Evolutionary conservation across 2,797 vertebrate species (phyloP).

Genomic region (Smutsia temminckii): DNA sequence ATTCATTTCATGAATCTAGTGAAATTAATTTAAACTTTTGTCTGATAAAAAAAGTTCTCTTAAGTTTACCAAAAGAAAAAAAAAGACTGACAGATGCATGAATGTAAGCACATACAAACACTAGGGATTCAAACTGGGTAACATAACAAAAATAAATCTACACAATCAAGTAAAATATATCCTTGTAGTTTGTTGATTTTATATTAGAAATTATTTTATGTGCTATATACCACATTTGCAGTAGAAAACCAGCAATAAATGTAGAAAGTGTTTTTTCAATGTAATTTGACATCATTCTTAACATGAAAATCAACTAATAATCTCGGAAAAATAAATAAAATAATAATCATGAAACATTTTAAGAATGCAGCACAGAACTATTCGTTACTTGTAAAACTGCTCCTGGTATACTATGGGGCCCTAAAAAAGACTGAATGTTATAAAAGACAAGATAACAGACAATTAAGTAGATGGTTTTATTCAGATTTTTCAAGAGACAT

Average conservation of each 20-base stretch:
- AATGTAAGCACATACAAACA: neutral
- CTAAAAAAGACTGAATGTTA: neutral
- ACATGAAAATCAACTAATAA: neutral
- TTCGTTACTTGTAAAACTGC: neutral
- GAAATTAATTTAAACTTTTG: neutral
- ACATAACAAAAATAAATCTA: neutral
- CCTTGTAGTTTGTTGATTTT: neutral
- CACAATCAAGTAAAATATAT: neutral
- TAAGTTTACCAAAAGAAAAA: neutral
- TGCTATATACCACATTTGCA: neutral
- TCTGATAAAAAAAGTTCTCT: neutral
- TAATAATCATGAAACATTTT: neutral
- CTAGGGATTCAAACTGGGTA: neutral
- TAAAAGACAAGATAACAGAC: neutral
- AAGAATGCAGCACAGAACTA: neutral
- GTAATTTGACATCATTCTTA: neutral
- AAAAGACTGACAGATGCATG: neutral
- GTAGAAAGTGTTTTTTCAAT: neutral
- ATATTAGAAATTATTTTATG: neutral
- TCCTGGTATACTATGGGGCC: neutral
- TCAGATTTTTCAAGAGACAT: neutral
- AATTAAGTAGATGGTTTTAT: neutral
- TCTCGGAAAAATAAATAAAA: neutral
- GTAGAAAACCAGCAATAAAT: neutral
- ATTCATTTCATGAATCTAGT: neutral